Evolutionary conservation across 2,113 vertebrate species (phyloP).

Genomic region (Ictalurus furcatus): DNA sequence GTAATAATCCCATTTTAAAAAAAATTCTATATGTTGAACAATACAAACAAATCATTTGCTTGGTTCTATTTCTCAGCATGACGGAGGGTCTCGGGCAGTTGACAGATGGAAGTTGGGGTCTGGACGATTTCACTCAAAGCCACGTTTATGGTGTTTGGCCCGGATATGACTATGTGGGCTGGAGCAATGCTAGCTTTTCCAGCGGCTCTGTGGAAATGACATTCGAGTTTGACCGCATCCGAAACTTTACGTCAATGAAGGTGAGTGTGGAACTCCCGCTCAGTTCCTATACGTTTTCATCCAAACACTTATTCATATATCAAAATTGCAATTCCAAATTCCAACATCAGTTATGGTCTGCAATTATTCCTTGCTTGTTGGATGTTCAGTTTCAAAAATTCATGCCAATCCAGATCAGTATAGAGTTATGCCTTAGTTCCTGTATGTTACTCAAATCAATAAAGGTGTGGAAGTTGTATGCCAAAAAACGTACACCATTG

Average conservation of each 20-base stretch:
- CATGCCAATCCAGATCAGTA: neutral
- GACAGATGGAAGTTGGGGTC: constrained; percentile 89
- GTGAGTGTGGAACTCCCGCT: constrained; percentile 60
- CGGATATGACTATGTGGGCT: constrained; percentile 94
- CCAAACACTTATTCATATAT: neutral
- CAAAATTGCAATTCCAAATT: neutral
- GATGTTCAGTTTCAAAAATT: neutral
- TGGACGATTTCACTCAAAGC: constrained; percentile 92
- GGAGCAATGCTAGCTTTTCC: constrained; percentile 85
- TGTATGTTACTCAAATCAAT: neutral
- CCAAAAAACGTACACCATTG: neutral
- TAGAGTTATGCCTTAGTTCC: neutral
- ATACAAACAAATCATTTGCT: neutral
- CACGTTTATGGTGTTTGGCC: constrained; percentile 89
- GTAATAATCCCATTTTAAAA: constrained; percentile 59
- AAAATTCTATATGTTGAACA: neutral
- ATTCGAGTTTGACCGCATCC: constrained; percentile 90
- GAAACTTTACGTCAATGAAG: constrained; percentile 98
- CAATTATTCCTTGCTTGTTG: neutral
- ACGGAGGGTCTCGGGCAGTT: constrained; percentile 91
- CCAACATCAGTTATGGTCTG: neutral
- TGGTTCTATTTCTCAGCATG: constrained; percentile 70
- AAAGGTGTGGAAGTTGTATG: neutral
- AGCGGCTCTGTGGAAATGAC: constrained; percentile 87
- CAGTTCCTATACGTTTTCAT: neutral